Evolutionary conservation across 2,797 vertebrate genomes (phyloP).

Genomic region (Pelochelys cantorii): DNA sequence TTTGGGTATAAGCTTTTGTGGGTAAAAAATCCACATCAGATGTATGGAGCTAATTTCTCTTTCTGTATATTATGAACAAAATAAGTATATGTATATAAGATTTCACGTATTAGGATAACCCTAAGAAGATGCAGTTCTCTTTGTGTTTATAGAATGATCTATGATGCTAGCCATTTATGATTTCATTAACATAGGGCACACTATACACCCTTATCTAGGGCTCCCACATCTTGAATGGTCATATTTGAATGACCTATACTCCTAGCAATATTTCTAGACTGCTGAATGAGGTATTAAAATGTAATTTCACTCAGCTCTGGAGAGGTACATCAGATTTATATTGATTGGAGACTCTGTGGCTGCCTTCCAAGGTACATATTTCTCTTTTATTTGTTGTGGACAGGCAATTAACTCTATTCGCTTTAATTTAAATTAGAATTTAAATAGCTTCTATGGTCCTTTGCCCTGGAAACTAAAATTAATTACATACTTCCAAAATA

Average conservation of each 20-base stretch:
- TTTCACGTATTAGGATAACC: rapidly evolving
- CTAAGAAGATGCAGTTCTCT: background rate
- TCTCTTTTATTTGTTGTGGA: constrained; percentile 44
- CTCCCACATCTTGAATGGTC: background rate
- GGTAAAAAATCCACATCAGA: too few species aligned
- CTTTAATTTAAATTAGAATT: constrained; percentile 45
- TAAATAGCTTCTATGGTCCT: background rate
- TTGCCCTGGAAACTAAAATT: constrained; percentile 36
- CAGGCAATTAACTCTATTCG: constrained; percentile 56
- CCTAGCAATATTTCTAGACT: constrained; percentile 35
- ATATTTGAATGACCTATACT: background rate
- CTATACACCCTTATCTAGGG: background rate
- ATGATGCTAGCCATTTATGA: background rate
- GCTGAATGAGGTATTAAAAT: constrained; percentile 33
- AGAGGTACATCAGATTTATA: constrained; percentile 58
- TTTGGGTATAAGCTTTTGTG: too few species aligned
- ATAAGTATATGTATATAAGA: background rate
- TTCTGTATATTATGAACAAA: too few species aligned
- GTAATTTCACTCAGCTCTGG: constrained; percentile 22
- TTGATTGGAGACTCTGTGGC: constrained; percentile 13
- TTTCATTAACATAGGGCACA: background rate
- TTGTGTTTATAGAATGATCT: background rate
- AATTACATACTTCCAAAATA: constrained; percentile 44
- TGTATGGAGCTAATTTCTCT: too few species aligned
- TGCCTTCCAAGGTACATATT: constrained; percentile 47